A percentile compares a stretch with the other conserved stretches of the same genome.
Evolutionary conservation across 2,888 invertebrate species (phyloP).

Genomic region (Cerceris rybyensis): DNA sequence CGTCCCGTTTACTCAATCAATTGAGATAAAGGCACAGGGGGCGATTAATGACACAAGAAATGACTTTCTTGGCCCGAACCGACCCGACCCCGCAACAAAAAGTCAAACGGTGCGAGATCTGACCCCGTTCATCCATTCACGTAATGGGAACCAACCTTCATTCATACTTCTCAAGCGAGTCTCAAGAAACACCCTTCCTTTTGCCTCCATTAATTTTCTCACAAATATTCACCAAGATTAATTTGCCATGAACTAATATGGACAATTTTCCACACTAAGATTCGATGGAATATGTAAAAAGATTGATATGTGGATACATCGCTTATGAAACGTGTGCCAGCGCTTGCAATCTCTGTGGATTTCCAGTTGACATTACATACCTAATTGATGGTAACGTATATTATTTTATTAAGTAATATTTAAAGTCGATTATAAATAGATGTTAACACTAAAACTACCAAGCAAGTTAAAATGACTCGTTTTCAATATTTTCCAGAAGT

Average conservation of each 20-base stretch:
- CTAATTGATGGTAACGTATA: no score
- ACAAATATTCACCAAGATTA: conserved; percentile 35
- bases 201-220: conserved; percentile 41
- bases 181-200: conserved; percentile 20
- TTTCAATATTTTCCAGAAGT: no score
- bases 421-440: no score
- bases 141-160: conserved; percentile 66
- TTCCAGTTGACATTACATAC: no score
- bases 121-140: conserved; percentile 62
- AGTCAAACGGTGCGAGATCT: conserved; percentile 56
- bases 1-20: conserved; percentile 46
- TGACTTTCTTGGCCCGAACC: conserved; percentile 61
- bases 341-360: no score
- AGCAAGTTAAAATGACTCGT: no score
- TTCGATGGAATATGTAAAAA: neutral
- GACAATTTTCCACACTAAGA: neutral
- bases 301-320: no score
- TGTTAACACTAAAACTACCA: no score
- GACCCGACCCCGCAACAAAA: conserved; percentile 63
- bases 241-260: conserved; percentile 6
- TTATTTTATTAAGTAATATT: no score
- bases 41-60: conserved; percentile 64
- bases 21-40: conserved; percentile 43
- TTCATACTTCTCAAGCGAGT: conserved; percentile 63
- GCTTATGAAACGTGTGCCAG: no score